Conservation (phyloP, 2,113 vertebrate species). For the Odobenus rosmarus region DNA sequence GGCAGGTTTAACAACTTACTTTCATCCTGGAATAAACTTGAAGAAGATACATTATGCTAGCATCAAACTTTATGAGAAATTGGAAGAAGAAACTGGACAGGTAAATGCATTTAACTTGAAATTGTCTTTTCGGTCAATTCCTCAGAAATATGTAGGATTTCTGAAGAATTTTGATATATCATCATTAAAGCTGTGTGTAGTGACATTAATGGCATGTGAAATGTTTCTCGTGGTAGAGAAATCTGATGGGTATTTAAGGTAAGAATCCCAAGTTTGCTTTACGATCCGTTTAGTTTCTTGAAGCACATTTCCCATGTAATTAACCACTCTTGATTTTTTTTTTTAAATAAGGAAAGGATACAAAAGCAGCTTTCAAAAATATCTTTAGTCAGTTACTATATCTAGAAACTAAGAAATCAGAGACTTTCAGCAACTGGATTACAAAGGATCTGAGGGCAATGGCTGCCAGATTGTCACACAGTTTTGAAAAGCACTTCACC, state of each 20-base stretch:
- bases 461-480: constrained; percentile 28
- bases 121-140: background rate
- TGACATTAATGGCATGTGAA: background rate
- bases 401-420: constrained; percentile 16
- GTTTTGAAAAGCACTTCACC: background rate
- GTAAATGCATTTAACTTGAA: constrained; percentile 81
- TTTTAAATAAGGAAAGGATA: constrained; percentile 51
- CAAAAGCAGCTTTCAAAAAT: constrained; percentile 39
- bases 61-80: constrained; percentile 94
- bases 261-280: background rate
- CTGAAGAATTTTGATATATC: background rate
- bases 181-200: background rate
- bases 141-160: background rate
- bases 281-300: constrained; percentile 14
- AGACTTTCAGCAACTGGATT: background rate
- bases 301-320: background rate
- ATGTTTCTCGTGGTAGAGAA: background rate
- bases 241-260: background rate
- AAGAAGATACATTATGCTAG: constrained; percentile 98
- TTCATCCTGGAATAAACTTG: constrained; percentile 98
- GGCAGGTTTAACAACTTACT: constrained; percentile 98
- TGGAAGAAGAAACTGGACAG: constrained; percentile 98
- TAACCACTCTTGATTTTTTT: background rate
- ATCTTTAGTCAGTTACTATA: background rate
- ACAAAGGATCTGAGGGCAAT: background rate